Evolutionary conservation across 2,888 invertebrate genomes (phyloP).

Genomic region (Cryptosula pallasiana): DNA sequence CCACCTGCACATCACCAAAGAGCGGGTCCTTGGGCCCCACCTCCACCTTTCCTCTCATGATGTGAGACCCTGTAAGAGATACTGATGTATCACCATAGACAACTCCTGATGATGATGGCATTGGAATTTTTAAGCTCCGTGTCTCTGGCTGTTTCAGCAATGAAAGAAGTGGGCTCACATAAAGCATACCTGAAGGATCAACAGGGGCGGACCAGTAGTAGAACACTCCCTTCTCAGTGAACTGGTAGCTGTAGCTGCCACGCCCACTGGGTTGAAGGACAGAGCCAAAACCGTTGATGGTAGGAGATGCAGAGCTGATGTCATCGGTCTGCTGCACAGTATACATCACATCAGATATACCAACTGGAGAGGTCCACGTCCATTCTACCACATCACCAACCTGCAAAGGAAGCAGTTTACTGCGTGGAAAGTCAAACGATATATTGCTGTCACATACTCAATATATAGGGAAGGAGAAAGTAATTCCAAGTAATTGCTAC

Average conservation of each 20-base stretch:
- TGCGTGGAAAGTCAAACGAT: too few species aligned
- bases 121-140: too few species aligned
- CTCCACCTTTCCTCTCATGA: slow-evolving; percentile 5
- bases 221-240: slow-evolving; percentile 16
- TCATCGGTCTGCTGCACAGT: slow-evolving; percentile 4
- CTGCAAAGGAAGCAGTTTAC: too few species aligned
- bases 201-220: slow-evolving; percentile 14
- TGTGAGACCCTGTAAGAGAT: not conserved
- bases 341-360: not conserved
- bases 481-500: too few species aligned
- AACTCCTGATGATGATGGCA: too few species aligned
- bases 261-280: not conserved
- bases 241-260: not conserved
- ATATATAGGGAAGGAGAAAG: too few species aligned
- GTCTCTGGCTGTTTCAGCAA: too few species aligned
- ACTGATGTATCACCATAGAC: too few species aligned
- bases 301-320: not conserved
- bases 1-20: not conserved
- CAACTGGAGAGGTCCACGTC: not conserved
- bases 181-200: not conserved
- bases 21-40: not conserved
- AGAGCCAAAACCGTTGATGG: not conserved
- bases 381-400: not conserved
- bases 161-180: too few species aligned
- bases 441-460: too few species aligned